phyloP scores from a whole-genome alignment of 2,113 vertebrate species.

The Oryzias javanicus region DNA sequence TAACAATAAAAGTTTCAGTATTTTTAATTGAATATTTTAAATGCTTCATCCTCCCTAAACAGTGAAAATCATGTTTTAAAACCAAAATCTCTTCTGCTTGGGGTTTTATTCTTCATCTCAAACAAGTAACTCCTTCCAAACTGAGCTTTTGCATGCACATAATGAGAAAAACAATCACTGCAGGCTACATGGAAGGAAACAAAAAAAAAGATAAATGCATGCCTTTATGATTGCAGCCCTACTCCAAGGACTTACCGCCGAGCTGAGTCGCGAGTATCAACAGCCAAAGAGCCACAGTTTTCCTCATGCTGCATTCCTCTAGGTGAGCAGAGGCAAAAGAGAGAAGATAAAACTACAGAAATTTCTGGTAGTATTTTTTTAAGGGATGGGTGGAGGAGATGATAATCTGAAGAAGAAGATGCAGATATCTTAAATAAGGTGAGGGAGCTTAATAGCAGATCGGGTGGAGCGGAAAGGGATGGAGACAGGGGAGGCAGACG shows the following conservation, averaged over 20 bases:
- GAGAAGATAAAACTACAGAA: constrained; percentile 23
- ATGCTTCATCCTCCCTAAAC: no score
- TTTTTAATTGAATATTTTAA: no score
- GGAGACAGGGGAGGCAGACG: constrained; percentile 15
- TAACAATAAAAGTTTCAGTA: no score
- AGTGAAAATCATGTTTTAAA: no score
- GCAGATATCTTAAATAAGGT: constrained; percentile 18
- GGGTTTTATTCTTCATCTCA: no score
- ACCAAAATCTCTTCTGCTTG: no score
- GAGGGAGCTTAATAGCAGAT: constrained; percentile 28
- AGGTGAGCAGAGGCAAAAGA: constrained; percentile 27
- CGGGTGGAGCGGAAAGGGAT: constrained; percentile 22
- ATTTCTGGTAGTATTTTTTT: constrained; percentile 12
- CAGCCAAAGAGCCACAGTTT: constrained; percentile 53
- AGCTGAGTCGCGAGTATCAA: constrained; percentile 60
- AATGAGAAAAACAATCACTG: no score
- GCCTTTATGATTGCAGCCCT: constrained; percentile 33
- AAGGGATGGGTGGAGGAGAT: constrained; percentile 8
- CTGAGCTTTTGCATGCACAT: no score
- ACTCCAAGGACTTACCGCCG: constrained; percentile 65
- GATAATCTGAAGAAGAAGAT: constrained; percentile 1
- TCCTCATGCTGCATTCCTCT: constrained; percentile 70
- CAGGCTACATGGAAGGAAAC: constrained; percentile 4
- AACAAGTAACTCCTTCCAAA: no score
- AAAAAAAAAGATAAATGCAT: constrained; percentile 21